Evolutionary conservation across 2,888 invertebrate species (phyloP), one percentile per base, ranked within the genome.

Genomic region (Ormyrus pomaceus): DNA sequence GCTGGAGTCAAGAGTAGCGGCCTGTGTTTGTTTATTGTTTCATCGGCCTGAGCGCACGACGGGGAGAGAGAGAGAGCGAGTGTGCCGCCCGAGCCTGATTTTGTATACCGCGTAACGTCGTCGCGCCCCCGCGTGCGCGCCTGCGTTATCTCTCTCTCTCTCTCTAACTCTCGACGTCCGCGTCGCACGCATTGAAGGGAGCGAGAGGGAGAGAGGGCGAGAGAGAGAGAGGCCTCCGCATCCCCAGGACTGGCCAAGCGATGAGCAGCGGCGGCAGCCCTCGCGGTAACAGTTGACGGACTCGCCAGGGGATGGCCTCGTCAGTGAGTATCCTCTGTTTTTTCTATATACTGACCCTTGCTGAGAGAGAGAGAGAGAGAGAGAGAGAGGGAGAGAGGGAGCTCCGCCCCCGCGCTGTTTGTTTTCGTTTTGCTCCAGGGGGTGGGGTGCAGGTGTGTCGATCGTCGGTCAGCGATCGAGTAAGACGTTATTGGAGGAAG

Each of bases 261-360:
- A 45, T n/a, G 46, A 13, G 73, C 73, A 50, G 68, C 59, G 59
- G 68, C 59, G 68, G 53, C 62, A 46, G 64, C 72, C 62, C 64
- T 34, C 46, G 46, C 61, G 45, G 65, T n/a, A 65, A 61, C 48
- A 71, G 64, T 69, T 73, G 64, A 64, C 73, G 65, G 46, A 77
- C 53, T 56, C 71, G 73, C 71, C 75, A 55, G 66, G 71, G 70
- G 71, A 80, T 80, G 79, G 71, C 71, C 66, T 71, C 61, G 53
- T 75, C 79, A 64, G 79, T 80, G 66, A 80, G 79, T 80, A 55
- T 6, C 8, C 10, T 34, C 34, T 34, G 34, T 34, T 34, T 34
- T 34, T 34, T 4, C 34, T 19, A 19, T 19, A 1, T 19, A 34
- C 34, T 62, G 8, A 45, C 0, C 11, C 8, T 62, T 62, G 62